A percentile compares a stretch with the other conserved stretches of the same genome.
These are phyloP conservation scores for Oncorhynchus nerka DNA, from an alignment of 2,113 vertebrate species.

Conservation along the genomic window DNA sequence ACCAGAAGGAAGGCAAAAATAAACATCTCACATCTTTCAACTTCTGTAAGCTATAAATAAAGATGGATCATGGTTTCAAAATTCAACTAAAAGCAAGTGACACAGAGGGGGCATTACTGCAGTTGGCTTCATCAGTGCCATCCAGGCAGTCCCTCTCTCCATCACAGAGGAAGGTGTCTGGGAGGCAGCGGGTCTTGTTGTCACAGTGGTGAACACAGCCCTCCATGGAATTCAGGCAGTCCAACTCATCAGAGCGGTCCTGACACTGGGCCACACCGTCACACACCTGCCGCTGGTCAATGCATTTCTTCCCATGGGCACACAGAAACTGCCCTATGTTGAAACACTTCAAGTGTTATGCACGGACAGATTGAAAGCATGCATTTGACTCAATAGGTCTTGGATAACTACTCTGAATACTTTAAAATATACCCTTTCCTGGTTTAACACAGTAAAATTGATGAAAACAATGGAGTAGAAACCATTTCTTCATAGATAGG, in stretches of 20 bases:
- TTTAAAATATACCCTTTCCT: no score
- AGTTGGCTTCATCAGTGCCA: conserved; percentile 73
- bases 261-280: conserved; percentile 79
- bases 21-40: no score
- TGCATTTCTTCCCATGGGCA: conserved; percentile 65
- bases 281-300: conserved; percentile 68
- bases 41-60: no score
- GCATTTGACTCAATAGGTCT: background rate
- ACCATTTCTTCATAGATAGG: no score
- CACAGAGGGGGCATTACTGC: conserved; percentile 41
- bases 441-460: conserved; percentile 26
- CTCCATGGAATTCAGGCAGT: conserved; percentile 57
- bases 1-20: background rate
- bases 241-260: conserved; percentile 80
- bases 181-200: conserved; percentile 70
- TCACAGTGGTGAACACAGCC: conserved; percentile 80
- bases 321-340: conserved; percentile 76
- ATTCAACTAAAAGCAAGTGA: background rate
- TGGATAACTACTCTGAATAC: background rate
- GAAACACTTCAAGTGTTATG: no score
- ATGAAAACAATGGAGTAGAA: no score
- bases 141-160: conserved; percentile 80
- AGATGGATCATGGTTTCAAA: no score
- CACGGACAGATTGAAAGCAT: no score
- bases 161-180: conserved; percentile 78